Conservation (phyloP, 2,888 invertebrate genomes). For the Meandrusa payeni region DNA sequence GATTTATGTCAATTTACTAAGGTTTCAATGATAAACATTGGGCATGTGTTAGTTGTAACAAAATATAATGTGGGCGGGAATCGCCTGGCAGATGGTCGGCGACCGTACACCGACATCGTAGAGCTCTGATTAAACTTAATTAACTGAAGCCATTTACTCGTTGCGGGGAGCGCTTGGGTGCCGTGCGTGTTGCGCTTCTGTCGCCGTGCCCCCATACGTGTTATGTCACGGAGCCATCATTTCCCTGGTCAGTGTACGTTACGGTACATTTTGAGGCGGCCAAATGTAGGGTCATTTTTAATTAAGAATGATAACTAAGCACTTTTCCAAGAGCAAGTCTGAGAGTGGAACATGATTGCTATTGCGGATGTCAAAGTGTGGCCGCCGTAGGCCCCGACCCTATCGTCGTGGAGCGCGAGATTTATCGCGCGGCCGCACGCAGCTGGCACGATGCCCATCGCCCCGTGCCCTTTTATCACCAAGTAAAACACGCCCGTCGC, state of each 20-base stretch:
- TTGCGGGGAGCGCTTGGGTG: conserved; percentile 44
- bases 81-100: conserved; percentile 66
- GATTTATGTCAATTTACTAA: conserved; percentile 25
- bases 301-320: too few species aligned
- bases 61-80: conserved; percentile 68
- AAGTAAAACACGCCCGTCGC: conserved; percentile 71
- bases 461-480: conserved; percentile 75
- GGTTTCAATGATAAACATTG: conserved; percentile 41
- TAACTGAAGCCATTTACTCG: conserved; percentile 79
- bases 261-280: too few species aligned
- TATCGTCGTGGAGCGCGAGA: conserved; percentile 47
- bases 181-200: conserved; percentile 36
- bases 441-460: conserved; percentile 67
- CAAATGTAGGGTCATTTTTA: too few species aligned
- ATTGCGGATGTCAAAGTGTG: too few species aligned
- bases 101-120: conserved; percentile 45
- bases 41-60: conserved; percentile 51
- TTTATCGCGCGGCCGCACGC: conserved; percentile 67
- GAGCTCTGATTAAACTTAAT: conserved; percentile 78
- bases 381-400: conserved; percentile 26
- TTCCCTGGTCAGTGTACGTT: too few species aligned
- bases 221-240: conserved; percentile 26
- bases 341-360: too few species aligned
- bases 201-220: conserved; percentile 28
- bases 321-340: too few species aligned